Evolutionary conservation across 2,888 invertebrate genomes (phyloP).

Genomic region (Pristionchus fissidentatus): DNA sequence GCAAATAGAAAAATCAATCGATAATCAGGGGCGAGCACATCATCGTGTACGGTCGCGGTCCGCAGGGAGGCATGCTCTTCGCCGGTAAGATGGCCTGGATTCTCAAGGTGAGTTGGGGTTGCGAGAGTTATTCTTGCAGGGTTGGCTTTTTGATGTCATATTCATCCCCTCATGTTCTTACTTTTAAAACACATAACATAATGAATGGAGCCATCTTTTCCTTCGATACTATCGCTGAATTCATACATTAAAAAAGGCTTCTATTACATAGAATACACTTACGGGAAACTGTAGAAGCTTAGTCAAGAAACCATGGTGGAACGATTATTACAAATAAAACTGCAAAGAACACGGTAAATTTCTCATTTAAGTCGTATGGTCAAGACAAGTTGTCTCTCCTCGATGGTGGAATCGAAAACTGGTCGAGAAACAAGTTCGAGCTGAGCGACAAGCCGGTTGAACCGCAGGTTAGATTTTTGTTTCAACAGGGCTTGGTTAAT

Average conservation of each 20-base stretch:
- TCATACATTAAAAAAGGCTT: too few species aligned
- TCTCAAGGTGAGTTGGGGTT: conserved; percentile 59
- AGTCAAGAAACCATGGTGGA: too few species aligned
- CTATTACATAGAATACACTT: too few species aligned
- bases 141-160: neutral
- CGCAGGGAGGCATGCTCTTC: conserved; percentile 63
- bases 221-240: too few species aligned
- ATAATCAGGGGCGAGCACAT: conserved; percentile 54
- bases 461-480: conserved; percentile 50
- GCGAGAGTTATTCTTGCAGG: neutral
- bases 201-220: neutral
- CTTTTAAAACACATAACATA: neutral
- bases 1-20: neutral
- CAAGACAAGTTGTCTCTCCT: conserved; percentile 47
- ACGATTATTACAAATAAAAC: too few species aligned
- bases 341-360: neutral
- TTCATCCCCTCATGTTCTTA: too few species aligned
- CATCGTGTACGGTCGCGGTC: conserved; percentile 59
- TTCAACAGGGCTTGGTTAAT: neutral
- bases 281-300: too few species aligned
- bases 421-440: conserved; percentile 56
- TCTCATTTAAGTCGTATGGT: conserved; percentile 10
- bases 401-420: conserved; percentile 48
- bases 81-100: conserved; percentile 60
- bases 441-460: conserved; percentile 52